These are phyloP conservation scores for Pangasius larnaudii DNA, from an alignment of 2,797 vertebrate species.

Conservation along the genomic window DNA sequence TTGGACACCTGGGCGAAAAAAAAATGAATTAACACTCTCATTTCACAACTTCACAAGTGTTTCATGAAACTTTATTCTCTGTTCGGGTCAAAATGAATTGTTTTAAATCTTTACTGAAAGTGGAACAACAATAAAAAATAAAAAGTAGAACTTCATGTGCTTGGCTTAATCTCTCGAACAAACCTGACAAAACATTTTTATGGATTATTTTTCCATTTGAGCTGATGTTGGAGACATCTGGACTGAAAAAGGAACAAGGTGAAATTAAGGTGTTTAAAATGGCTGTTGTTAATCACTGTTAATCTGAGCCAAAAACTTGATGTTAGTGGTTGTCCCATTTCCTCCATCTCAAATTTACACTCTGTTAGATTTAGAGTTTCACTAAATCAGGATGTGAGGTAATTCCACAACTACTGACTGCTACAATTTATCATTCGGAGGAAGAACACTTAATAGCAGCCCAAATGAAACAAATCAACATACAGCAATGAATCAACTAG, in stretches of 20 bases:
- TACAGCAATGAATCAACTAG: constrained; percentile 26
- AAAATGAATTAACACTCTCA: not conserved
- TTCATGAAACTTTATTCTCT: not conserved
- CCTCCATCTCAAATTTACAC: constrained; percentile 24
- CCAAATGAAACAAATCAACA: constrained; percentile 34
- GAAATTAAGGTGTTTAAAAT: constrained; percentile 17
- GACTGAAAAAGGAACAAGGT: not conserved
- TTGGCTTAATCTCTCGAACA: not conserved
- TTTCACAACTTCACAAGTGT: constrained; percentile 4
- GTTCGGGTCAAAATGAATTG: not conserved
- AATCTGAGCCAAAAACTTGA: constrained; percentile 18
- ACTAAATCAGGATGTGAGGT: constrained; percentile 35
- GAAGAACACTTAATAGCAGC: constrained; percentile 35
- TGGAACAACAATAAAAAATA: constrained; percentile 10
- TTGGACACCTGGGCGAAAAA: constrained; percentile 89
- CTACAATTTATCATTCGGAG: constrained; percentile 19
- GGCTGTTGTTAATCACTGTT: constrained; percentile 14
- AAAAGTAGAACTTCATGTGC: not conserved
- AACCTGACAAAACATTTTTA: not conserved
- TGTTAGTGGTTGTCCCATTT: constrained; percentile 7
- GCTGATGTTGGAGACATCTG: not conserved
- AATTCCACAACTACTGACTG: constrained; percentile 34
- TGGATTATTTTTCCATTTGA: constrained; percentile 1
- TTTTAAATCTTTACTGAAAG: not conserved
- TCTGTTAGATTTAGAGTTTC: constrained; percentile 36